These are phyloP conservation scores for Agelastica alni DNA, from an alignment of 2,888 invertebrate species.

Conservation along the genomic window DNA sequence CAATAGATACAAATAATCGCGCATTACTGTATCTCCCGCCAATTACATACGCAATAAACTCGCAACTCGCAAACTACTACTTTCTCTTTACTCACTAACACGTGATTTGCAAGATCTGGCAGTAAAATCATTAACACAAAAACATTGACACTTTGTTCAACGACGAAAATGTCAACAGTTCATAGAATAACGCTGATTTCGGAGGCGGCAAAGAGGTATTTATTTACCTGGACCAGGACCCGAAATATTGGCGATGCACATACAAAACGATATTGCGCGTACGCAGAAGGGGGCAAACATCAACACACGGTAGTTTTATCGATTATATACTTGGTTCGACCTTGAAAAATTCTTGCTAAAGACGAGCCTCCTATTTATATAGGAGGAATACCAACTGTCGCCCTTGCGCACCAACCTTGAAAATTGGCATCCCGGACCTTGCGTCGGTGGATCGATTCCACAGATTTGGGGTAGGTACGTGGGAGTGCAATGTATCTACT, in stretches of 20 bases:
- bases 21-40: constrained; percentile 19
- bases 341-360: constrained; percentile 47
- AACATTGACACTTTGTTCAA: constrained; percentile 2
- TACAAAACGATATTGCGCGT: constrained; percentile 23
- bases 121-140: not conserved
- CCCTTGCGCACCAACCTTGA: constrained; percentile 54
- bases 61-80: constrained; percentile 4
- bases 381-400: constrained; percentile 42
- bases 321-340: constrained; percentile 43
- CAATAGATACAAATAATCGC: too few relatives aligned
- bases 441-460: constrained; percentile 6
- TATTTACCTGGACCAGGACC: constrained; percentile 11
- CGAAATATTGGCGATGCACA: constrained; percentile 19
- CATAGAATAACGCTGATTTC: not conserved
- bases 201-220: constrained; percentile 5
- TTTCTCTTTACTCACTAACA: constrained; percentile 5
- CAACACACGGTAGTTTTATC: constrained; percentile 37
- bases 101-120: not conserved
- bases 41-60: constrained; percentile 15
- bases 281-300: constrained; percentile 8
- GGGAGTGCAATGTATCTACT: too few relatives aligned
- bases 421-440: constrained; percentile 30
- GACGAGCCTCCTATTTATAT: constrained; percentile 37
- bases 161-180: not conserved
- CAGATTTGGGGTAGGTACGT: not conserved